phyloP scores from a whole-genome alignment of 35 echinoderm and acorn worm genomes.

The Hemicentrotus pulcherrimus region DNA sequence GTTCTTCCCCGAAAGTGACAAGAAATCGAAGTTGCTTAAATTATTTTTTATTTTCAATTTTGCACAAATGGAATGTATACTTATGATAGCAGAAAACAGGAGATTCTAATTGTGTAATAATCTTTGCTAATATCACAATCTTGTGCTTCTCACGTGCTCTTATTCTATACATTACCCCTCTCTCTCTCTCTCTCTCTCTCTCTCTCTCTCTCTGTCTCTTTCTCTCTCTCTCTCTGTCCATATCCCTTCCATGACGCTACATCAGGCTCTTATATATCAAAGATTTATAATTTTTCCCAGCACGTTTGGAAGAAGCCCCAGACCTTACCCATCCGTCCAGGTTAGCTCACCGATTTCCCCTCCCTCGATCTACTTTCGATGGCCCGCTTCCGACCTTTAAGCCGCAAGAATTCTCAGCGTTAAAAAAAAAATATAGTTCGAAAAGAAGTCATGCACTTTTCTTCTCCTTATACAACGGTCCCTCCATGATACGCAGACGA shows the following conservation, averaged over 20 bases:
- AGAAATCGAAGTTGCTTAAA: neutral
- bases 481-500: neutral
- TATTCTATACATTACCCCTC: no score
- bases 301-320: neutral
- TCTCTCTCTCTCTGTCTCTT: no score
- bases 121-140: neutral
- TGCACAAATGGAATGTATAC: neutral
- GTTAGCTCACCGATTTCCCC: neutral
- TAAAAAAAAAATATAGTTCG: neutral
- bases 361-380: neutral
- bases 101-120: no score
- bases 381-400: neutral
- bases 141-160: neutral
- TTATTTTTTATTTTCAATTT: neutral
- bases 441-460: conserved; percentile 2
- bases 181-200: neutral
- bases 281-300: neutral
- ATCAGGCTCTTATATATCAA: neutral
- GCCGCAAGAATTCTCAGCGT: neutral
- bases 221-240: no score
- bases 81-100: no score
- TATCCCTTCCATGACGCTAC: neutral
- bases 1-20: neutral
- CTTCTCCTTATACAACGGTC: neutral
- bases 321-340: conserved; percentile 15